phyloP scores from a whole-genome alignment of 2,113 vertebrate genomes.

The Centrocercus urophasianus region DNA sequence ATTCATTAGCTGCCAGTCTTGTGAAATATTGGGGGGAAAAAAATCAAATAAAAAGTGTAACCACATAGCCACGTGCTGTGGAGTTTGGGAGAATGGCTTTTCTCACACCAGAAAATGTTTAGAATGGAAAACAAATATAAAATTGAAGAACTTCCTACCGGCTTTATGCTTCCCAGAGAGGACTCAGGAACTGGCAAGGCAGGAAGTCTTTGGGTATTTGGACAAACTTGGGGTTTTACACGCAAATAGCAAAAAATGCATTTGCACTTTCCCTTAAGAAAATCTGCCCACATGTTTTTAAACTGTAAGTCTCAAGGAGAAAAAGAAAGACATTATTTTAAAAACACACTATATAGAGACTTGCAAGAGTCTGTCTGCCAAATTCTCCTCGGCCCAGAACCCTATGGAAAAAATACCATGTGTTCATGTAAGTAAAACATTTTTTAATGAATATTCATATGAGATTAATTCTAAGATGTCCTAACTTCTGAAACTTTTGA shows the following conservation, averaged over 20 bases:
- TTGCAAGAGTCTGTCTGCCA: background rate
- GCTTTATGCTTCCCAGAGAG: background rate
- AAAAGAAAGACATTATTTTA: background rate
- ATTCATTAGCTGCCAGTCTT: background rate
- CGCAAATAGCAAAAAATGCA: background rate
- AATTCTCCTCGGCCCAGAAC: background rate
- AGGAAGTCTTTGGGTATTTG: rapidly evolving
- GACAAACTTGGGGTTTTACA: background rate
- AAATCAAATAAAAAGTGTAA: background rate
- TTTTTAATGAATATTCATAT: slow-evolving; percentile 10
- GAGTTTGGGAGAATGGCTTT: background rate
- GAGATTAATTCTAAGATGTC: background rate
- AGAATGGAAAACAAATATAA: slow-evolving; percentile 5
- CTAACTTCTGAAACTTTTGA: background rate
- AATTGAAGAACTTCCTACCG: background rate
- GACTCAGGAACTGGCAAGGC: background rate
- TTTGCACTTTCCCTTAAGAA: background rate
- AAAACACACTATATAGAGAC: background rate
- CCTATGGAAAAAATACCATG: background rate
- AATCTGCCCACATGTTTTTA: background rate
- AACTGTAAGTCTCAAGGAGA: rapidly evolving
- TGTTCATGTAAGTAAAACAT: background rate
- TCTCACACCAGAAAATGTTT: background rate
- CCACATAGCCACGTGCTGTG: rapidly evolving
- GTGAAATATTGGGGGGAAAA: background rate